Evolutionary conservation across 2,113 vertebrate species (phyloP), one percentile per base, ranked within the genome.

Genomic region (Charadrius vociferus): DNA sequence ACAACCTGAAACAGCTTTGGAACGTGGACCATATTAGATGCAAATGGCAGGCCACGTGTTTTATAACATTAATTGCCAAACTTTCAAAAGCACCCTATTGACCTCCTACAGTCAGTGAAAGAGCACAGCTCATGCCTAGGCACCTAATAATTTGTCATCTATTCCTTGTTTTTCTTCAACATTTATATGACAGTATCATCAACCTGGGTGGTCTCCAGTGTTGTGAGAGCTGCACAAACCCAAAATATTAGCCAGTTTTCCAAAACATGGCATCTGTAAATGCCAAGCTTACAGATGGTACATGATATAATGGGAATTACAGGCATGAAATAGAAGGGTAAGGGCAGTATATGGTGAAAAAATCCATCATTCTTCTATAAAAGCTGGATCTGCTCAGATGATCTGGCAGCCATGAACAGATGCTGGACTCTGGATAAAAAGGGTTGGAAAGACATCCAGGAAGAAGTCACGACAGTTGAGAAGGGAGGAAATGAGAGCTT

Each of bases 1-100:
- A 88, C 88, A 94, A 90, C 82, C 86, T 78, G 65, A 88, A 93
- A 73, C 63, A 93, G 86, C 80, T 93, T 81, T 79, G 85, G 59
- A 92, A 83, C 66, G 55, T 67, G 65, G 86, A 81, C 41, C 82
- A 92, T 86, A 95, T 78, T 95, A 92, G 80, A 81, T 71, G 72
- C 93, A 92, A 93, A 95, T 81, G 77, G 45, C 49, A 95, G 61
- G 56, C 91, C 89, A 63, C 94, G 94, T 95, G 89, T 93, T 96
- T 92, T 94, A 41, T 32, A 87, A 47, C 86, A 68, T 87, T 87
- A 74, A 94, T 89, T 84, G 73, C 73, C 81, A 93, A 81, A 93
- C 94, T 94, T 93, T 63, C 56, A 41, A 81, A 84, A 93, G 86
- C 68, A 75, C 21, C 84, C 61, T 72, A 14, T 50, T 91, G 91